Percentiles rank a stretch among this genome's conserved stretches.
Evolutionary conservation across 53 echinoderm and acorn worm genomes (phyloP).

Genomic region (Stichopus horrens): DNA sequence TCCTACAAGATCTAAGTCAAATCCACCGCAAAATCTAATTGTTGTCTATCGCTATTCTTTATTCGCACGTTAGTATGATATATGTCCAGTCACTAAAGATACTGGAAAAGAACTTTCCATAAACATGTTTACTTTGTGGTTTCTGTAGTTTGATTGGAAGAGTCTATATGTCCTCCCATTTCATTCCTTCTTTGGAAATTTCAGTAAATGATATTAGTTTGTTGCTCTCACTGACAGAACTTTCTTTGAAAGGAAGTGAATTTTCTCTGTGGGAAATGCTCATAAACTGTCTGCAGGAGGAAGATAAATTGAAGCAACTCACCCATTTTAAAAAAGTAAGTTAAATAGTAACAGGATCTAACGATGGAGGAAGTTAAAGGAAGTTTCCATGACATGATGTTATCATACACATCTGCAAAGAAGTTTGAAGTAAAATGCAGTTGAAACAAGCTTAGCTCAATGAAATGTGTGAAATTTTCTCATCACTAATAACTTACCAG

Average conservation of each 20-base stretch:
- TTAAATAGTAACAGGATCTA: not conserved
- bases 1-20: too few relatives aligned
- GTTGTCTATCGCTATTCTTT: too few relatives aligned
- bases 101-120: not conserved
- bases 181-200: not conserved
- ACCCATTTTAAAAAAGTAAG: conserved; percentile 17
- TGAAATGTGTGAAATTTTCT: too few relatives aligned
- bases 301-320: conserved; percentile 4
- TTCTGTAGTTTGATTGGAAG: not conserved
- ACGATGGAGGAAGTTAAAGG: too few relatives aligned
- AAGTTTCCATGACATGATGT: too few relatives aligned
- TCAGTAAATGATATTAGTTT: not conserved
- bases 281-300: conserved; percentile 2
- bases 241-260: not conserved
- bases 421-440: too few relatives aligned
- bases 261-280: conserved; percentile 16
- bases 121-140: too few relatives aligned
- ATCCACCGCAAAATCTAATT: too few relatives aligned
- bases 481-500: too few relatives aligned
- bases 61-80: not conserved
- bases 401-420: too few relatives aligned
- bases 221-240: not conserved
- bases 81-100: not conserved
- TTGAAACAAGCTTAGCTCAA: too few relatives aligned
- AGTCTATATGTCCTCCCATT: not conserved